A percentile compares a stretch with the other conserved stretches of the same genome.
These are phyloP conservation scores for Aplysia californica DNA, from an alignment of 1,140 invertebrate species.

Conservation along the genomic window DNA sequence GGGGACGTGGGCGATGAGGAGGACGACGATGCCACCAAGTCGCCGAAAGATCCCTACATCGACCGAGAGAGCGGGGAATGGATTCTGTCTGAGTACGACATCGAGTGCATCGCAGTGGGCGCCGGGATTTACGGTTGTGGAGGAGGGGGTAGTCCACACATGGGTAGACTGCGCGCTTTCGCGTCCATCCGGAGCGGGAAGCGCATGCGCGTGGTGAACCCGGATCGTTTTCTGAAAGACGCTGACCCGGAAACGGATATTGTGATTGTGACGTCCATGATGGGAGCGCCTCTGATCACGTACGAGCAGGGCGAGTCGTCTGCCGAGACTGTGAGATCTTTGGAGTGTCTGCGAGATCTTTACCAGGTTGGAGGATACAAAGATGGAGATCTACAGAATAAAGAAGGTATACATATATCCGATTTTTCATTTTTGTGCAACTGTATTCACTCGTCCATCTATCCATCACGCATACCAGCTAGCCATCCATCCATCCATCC, in stretches of 20 bases:
- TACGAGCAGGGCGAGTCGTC: slow-evolving; percentile 49
- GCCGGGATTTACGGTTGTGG: slow-evolving; percentile 61
- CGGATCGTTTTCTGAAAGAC: slow-evolving; percentile 36
- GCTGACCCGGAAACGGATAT: slow-evolving; percentile 41
- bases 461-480: no score
- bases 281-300: slow-evolving; percentile 54
- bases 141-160: slow-evolving; percentile 56
- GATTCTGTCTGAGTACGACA: slow-evolving; percentile 52
- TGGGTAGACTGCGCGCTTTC: slow-evolving; percentile 44
- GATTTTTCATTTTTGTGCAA: no score
- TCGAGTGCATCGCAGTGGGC: slow-evolving; percentile 58
- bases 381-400: slow-evolving; percentile 34
- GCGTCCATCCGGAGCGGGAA: slow-evolving; percentile 45
- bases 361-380: slow-evolving; percentile 41
- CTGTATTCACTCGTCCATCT: no score
- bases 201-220: slow-evolving; percentile 48
- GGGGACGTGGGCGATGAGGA: slow-evolving; percentile 11
- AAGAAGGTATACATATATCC: no score
- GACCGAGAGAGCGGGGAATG: slow-evolving; percentile 50
- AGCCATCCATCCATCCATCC: no score
- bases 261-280: slow-evolving; percentile 41
- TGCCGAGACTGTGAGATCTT: slow-evolving; percentile 39
- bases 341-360: slow-evolving; percentile 49
- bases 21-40: not conserved
- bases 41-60: slow-evolving; percentile 30